Percentiles rank a stretch among this genome's conserved stretches.
These are phyloP conservation scores for Oreotragus oreotragus DNA, from an alignment of 2,113 vertebrate species.

Conservation along the genomic window DNA sequence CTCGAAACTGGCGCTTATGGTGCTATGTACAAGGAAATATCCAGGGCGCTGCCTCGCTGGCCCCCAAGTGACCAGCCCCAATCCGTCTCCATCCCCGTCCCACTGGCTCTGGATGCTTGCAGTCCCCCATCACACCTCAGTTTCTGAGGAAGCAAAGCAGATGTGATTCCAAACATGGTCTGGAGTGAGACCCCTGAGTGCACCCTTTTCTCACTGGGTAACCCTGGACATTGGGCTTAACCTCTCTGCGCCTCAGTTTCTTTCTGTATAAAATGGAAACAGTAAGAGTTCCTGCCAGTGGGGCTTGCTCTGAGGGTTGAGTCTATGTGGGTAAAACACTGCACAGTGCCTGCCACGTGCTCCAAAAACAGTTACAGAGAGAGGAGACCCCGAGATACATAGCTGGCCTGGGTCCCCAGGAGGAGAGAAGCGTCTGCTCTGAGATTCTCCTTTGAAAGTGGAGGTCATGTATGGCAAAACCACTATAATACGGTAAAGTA, in stretches of 20 bases:
- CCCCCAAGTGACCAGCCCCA: background rate
- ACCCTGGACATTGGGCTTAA: background rate
- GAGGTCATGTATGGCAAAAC: background rate
- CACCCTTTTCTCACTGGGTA: background rate
- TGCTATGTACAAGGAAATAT: background rate
- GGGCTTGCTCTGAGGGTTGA: background rate
- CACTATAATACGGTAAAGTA: background rate
- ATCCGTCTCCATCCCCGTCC: rapidly evolving
- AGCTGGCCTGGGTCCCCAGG: background rate
- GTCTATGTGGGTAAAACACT: background rate
- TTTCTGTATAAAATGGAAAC: background rate
- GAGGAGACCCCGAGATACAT: rapidly evolving
- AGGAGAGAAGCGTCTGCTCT: background rate
- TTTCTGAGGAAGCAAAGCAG: background rate
- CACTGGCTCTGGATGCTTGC: background rate
- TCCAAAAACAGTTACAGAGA: too few species aligned
- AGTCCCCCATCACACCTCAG: background rate
- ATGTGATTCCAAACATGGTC: rapidly evolving
- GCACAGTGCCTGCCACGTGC: rapidly evolving
- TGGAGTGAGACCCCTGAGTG: rapidly evolving
- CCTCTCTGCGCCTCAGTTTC: background rate
- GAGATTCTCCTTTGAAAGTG: background rate
- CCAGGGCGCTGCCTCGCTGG: rapidly evolving
- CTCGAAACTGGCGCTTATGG: background rate
- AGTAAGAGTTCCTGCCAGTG: background rate